Base-by-base conservation (phyloP, 2,888 invertebrate species). In the Chrysolina americana region DNA sequence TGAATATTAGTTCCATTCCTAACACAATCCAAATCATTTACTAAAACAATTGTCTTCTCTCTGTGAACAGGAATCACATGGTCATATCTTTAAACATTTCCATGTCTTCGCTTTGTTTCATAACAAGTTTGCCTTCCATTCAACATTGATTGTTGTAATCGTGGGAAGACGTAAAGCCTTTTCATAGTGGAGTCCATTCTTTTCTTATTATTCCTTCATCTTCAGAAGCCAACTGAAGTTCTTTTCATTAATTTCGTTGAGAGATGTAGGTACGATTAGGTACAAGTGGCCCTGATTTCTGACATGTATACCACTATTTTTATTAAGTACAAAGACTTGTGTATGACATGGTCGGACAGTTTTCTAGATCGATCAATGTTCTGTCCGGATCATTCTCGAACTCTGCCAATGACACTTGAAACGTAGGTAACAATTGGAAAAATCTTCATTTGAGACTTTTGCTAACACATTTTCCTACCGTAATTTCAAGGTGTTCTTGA, bases 211-310 rank as follows among this genome's bases (percentile, higher is more conserved):
- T n/a, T 28, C 17, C 56, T 23, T 13, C 59, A 28, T 59, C 36
- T 28, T 59, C n/a, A 59, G 36, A 36, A 28, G 59, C 59, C n/a
- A 59, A 59, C 28, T 59, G 59, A 28, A 28, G 59, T 59, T 6
- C 50, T 59, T 59, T n/a, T 59, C 28, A 59, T 59, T n/a, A 19
- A 59, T 13, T 59, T 2, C 59, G 10, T n/a, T n/a, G 1, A 59
- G 36, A 59, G n/a, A n/a, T n/a, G n/a, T n/a, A n/a, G 28, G 36
- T n/a, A 59, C n/a, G 36, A 59, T 59, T 59, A 9, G n/a, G 59
- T 9, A 59, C 59, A 59, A 59, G 59, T 59, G n/a, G 36, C 36
- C 23, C 56, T 59, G 28, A 59, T 59, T 59, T n/a, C 17, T 59
- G 59, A 53, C 53, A 53, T 53, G 53, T 6, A 15, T 44, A 0